phyloP scores from a whole-genome alignment of 2,113 vertebrate genomes.

The Gnathonemus echidnorhynchus region DNA sequence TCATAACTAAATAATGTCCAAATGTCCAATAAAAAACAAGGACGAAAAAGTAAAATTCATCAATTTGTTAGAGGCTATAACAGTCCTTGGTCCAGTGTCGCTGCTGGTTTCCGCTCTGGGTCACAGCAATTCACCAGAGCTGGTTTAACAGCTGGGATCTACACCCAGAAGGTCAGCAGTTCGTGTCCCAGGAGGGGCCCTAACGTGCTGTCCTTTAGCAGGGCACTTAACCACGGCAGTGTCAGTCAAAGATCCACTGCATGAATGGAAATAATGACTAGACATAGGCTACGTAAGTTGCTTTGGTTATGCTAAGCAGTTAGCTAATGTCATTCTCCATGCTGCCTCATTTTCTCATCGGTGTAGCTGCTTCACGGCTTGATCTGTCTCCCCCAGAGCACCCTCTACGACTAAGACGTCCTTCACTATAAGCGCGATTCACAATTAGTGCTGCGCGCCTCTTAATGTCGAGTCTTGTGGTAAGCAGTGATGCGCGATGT shows the following conservation, averaged over 20 bases:
- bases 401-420: not conserved
- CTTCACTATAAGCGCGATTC: not conserved
- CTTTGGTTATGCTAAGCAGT: not conserved
- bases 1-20: not conserved
- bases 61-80: not conserved
- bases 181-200: not conserved
- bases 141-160: slow-evolving; percentile 3
- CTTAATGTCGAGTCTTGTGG: not conserved
- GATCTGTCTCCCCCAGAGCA: not conserved
- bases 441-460: not conserved
- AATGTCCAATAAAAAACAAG: not conserved
- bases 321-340: not conserved
- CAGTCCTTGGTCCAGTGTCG: not conserved
- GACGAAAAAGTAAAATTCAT: not conserved
- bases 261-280: not conserved
- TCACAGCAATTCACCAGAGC: not conserved
- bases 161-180: not conserved
- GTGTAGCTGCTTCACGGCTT: not conserved
- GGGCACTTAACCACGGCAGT: not conserved
- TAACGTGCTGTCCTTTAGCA: not conserved
- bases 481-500: not conserved
- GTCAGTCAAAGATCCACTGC: not conserved
- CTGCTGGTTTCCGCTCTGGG: not conserved
- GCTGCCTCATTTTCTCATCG: not conserved
- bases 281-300: not conserved